These are phyloP conservation scores for Sussaba pulchella DNA, from an alignment of 2,888 invertebrate genomes.

Conservation along the genomic window DNA sequence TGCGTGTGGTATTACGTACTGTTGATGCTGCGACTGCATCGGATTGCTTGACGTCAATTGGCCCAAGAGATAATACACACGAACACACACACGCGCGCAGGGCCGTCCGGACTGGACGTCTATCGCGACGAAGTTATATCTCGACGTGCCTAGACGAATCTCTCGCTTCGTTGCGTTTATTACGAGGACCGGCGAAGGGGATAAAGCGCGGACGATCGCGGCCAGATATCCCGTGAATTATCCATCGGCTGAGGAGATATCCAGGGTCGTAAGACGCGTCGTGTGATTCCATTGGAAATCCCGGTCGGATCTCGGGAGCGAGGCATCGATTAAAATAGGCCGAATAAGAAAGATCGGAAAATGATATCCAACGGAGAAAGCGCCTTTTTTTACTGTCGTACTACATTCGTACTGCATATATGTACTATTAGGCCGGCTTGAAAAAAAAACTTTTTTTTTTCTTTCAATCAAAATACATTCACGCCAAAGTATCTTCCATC, in stretches of 20 bases:
- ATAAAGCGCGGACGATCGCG: no score
- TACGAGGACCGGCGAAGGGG: conserved; percentile 2
- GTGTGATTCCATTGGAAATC: not conserved
- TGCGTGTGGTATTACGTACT: not conserved
- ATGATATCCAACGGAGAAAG: no score
- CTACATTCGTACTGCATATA: no score
- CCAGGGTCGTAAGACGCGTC: conserved; percentile 47
- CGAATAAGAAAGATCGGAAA: no score
- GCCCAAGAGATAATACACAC: conserved; percentile 61
- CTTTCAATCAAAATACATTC: no score
- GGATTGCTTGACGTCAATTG: conserved; percentile 64
- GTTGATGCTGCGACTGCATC: conserved; percentile 25
- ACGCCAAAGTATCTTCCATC: no score
- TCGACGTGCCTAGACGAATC: conserved; percentile 53
- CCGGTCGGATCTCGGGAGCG: no score
- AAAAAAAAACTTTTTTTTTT: no score
- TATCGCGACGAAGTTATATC: conserved; percentile 54
- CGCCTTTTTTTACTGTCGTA: no score
- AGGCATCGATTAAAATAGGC: no score
- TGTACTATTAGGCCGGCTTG: no score
- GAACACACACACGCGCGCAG: no score
- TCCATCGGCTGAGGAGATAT: conserved; percentile 11
- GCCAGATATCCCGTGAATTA: conserved; percentile 44
- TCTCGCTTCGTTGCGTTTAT: conserved; percentile 21
- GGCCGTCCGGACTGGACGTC: conserved; percentile 54